Evolutionary conservation across 2,888 invertebrate species (phyloP), one percentile per base, ranked within the genome.

Genomic region (Hypena proboscidalis): DNA sequence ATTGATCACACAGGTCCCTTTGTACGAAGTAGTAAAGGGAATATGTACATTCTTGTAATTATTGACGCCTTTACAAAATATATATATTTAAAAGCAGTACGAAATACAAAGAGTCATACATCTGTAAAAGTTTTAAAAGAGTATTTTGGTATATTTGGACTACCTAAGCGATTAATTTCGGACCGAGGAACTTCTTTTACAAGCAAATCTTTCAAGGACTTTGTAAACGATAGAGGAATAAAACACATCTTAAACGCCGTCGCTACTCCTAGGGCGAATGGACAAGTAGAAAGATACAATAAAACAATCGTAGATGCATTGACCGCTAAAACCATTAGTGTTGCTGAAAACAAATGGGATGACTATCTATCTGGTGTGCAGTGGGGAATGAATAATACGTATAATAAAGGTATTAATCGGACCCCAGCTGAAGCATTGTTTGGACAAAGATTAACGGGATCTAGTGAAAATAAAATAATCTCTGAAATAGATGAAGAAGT

Each of bases 261-360:
- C 1, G 38, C 44, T 0, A 38, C 44, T 2, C 44, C 38, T 0
- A 5, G 44, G 1, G 44, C n/a, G n/a, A n/a, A n/a, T n/a, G n/a
- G n/a, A n/a, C n/a, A n/a, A n/a, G n/a, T n/a, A n/a, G n/a, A n/a
- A 4, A 19, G 42, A 9, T 43, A 36, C 6, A 37, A 37, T 21
- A 26, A 15, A 0, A 37, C 37, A n/a, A 29, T 37, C 1, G 1
- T 37, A 6, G 20, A 26, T 2, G 11, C 21, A 1, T 17, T 17
- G 17, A 17, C 3, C 5, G 5, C 17, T 4, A 17, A 17, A 17
- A 4, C 3, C 5, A n/a, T n/a, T n/a, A n/a, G n/a, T n/a, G n/a
- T n/a, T n/a, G n/a, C n/a, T n/a, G 30, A n/a, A 8, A 17, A 30
- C 17, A 14, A 13, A 27, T 56, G 52, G 52, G 52, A 57, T 23